Conservation (phyloP, 2,113 vertebrate species). For the Apodemus sylvaticus region DNA sequence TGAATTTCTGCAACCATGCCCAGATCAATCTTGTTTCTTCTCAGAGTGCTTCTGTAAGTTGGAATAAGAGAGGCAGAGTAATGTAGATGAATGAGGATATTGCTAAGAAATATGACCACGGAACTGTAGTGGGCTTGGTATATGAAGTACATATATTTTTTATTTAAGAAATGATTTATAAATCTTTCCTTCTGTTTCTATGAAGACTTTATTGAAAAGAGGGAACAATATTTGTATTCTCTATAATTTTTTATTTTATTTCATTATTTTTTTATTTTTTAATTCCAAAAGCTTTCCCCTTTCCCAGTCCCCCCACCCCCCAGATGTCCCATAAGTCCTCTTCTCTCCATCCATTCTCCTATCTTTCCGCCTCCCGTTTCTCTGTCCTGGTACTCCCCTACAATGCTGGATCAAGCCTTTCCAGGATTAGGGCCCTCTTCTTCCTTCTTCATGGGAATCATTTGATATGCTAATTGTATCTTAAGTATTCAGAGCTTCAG, state of each 20-base stretch:
- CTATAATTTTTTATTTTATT: not conserved
- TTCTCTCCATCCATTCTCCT: too few relatives aligned
- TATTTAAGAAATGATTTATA: not conserved
- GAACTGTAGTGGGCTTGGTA: not conserved
- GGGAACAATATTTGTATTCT: not conserved
- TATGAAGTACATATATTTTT: not conserved
- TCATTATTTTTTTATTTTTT: too few relatives aligned
- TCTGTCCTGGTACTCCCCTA: too few relatives aligned
- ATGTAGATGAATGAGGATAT: not conserved
- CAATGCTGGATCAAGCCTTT: too few relatives aligned
- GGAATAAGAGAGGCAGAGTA: not conserved
- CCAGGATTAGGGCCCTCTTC: too few relatives aligned
- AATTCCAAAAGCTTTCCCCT: too few relatives aligned
- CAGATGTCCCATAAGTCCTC: too few relatives aligned
- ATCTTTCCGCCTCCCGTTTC: too few relatives aligned
- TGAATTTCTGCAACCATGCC: not conserved
- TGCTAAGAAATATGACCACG: not conserved
- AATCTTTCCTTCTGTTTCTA: not conserved
- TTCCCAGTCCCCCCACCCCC: too few relatives aligned
- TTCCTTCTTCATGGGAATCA: too few relatives aligned
- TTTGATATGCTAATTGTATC: too few relatives aligned
- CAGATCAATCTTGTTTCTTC: not conserved
- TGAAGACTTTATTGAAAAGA: not conserved
- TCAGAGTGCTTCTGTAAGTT: not conserved
- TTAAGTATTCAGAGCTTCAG: too few relatives aligned